phyloP scores from a whole-genome alignment of 2,797 vertebrate genomes.

The Eupleurogrammus muticus region DNA sequence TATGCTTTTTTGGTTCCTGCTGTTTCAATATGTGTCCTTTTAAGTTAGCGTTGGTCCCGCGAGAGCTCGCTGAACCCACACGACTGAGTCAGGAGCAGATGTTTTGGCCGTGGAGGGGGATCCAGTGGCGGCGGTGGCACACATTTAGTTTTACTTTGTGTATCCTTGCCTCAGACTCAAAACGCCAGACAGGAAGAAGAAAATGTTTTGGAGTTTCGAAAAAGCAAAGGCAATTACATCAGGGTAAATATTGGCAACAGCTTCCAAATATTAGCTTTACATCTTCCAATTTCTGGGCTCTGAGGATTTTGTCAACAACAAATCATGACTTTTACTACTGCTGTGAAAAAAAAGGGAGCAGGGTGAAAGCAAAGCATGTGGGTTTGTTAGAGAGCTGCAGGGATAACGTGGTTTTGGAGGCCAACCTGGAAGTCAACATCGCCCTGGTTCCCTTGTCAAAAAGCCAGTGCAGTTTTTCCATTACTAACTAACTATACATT shows the following conservation, averaged over 20 bases:
- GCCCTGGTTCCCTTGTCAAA: too few species aligned
- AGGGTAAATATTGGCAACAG: background rate
- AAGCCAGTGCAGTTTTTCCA: too few species aligned
- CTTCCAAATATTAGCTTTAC: background rate
- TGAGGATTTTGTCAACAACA: background rate
- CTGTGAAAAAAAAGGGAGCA: background rate
- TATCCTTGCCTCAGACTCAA: background rate
- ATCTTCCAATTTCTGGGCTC: background rate
- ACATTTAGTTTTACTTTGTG: slow-evolving; percentile 17
- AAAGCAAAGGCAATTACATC: background rate
- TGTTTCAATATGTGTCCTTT: background rate
- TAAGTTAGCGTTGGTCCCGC: slow-evolving; percentile 15
- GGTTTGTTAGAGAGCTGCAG: background rate
- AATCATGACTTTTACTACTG: slow-evolving; percentile 3
- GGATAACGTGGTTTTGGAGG: too few species aligned
- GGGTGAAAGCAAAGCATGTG: background rate
- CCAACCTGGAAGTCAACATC: too few species aligned
- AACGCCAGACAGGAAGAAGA: background rate
- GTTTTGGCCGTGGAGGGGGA: slow-evolving; percentile 24
- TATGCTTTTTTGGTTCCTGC: background rate
- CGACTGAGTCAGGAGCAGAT: slow-evolving; percentile 42
- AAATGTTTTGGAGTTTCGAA: background rate
- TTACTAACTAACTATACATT: too few species aligned
- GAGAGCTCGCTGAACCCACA: slow-evolving; percentile 37
- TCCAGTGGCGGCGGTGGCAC: slow-evolving; percentile 12